Percentiles rank a stretch among this genome's conserved stretches.
Conservation (phyloP, 2,113 vertebrate genomes). For the Eulemur rufifrons region DNA sequence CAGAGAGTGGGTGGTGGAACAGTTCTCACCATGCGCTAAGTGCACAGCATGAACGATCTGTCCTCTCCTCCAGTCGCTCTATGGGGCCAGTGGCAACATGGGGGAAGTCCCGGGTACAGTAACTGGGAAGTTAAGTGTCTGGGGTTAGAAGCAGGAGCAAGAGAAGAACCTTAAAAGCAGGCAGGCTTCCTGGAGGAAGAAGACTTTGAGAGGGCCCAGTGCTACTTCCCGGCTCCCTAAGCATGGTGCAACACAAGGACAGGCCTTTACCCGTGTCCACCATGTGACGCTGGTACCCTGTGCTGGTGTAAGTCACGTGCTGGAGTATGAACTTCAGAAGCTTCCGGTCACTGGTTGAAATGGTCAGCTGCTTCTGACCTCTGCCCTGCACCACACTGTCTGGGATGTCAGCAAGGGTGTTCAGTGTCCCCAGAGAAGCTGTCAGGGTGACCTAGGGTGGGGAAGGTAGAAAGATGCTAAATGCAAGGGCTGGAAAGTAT, state of each 20-base stretch:
- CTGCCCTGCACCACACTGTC: constrained; percentile 70
- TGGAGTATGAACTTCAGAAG: constrained; percentile 79
- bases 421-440: constrained; percentile 79
- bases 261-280: constrained; percentile 80
- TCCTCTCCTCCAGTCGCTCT: neutral
- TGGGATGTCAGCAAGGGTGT: constrained; percentile 52
- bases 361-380: constrained; percentile 69
- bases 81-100: neutral
- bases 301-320: constrained; percentile 82
- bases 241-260: neutral
- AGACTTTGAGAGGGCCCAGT: neutral
- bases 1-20: neutral
- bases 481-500: neutral
- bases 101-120: too few relatives aligned
- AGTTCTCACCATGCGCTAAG: neutral
- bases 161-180: neutral
- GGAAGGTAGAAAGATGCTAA: neutral
- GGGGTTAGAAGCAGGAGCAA: neutral
- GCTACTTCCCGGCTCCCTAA: neutral
- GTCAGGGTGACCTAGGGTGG: constrained; percentile 76
- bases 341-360: constrained; percentile 67
- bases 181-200: neutral
- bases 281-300: constrained; percentile 72
- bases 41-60: neutral
- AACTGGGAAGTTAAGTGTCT: neutral